Conservation (phyloP, 2,888 invertebrate genomes). For the Odontocolon sp. region DNA sequence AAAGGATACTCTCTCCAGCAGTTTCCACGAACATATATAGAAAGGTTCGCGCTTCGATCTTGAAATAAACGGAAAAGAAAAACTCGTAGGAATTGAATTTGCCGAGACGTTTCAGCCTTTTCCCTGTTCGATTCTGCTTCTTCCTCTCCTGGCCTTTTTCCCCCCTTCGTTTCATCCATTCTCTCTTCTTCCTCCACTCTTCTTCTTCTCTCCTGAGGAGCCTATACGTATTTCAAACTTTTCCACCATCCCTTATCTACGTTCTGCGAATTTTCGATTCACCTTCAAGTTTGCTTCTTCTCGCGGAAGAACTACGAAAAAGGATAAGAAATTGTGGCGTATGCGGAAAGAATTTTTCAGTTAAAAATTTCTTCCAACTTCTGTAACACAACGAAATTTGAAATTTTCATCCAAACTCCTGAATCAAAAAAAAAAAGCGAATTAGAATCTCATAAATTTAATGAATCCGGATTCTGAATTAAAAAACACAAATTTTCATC, state of each 20-base stretch:
- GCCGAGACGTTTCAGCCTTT: conserved; percentile 42
- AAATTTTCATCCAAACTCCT: too few species aligned
- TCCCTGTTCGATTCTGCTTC: conserved; percentile 3
- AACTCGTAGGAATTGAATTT: conserved; percentile 56
- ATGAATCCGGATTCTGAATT: too few species aligned
- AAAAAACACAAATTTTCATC: too few species aligned
- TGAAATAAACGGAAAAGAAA: conserved; percentile 48
- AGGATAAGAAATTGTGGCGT: neutral
- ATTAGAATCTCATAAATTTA: too few species aligned
- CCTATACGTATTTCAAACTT: conserved; percentile 36
- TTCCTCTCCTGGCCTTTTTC: neutral
- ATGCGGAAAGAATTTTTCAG: conserved; percentile 15
- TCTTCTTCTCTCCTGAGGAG: conserved; percentile 1
- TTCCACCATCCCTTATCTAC: conserved; percentile 33
- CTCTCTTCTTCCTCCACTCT: neutral
- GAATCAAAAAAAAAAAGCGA: too few species aligned
- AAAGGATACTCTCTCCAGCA: neutral
- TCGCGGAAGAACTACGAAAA: too few species aligned
- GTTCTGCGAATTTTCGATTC: conserved; percentile 39
- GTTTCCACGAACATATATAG: neutral
- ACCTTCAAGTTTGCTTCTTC: conserved; percentile 6
- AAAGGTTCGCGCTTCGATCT: neutral
- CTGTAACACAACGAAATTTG: too few species aligned
- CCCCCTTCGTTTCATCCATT: neutral
- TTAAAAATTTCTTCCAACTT: too few species aligned